Evolutionary conservation across 2,888 invertebrate genomes (phyloP).

Genomic region (Notodromas monacha): DNA sequence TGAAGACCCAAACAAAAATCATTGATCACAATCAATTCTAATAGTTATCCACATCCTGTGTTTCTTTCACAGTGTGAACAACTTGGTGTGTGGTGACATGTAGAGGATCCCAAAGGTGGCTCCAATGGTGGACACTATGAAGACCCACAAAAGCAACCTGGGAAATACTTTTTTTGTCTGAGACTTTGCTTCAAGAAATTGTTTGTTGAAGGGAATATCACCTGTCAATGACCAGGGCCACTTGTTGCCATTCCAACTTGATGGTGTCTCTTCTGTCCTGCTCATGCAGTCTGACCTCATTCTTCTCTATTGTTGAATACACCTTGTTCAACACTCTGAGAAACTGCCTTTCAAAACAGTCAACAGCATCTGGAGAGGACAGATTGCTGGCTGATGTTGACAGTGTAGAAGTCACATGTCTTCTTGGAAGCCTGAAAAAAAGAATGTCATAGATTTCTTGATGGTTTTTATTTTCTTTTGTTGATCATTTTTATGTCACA

Average conservation of each 20-base stretch:
- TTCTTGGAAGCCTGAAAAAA: no score
- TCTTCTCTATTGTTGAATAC: constrained; percentile 21
- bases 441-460: background rate
- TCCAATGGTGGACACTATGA: constrained; percentile 18
- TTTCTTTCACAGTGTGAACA: constrained; percentile 13
- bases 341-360: constrained; percentile 19
- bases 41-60: no score
- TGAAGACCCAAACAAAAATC: no score
- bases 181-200: no score
- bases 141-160: constrained; percentile 19
- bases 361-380: constrained; percentile 8
- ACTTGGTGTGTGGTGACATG: constrained; percentile 15
- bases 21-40: no score
- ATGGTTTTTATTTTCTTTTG: no score
- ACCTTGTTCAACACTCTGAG: constrained; percentile 19
- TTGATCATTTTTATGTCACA: no score
- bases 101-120: constrained; percentile 18
- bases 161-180: no score
- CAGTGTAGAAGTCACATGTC: no score
- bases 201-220: no score
- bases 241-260: constrained; percentile 21
- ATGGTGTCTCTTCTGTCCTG: constrained; percentile 21
- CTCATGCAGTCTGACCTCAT: constrained; percentile 20
- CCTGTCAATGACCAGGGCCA: constrained; percentile 21
- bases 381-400: no score